phyloP scores from a whole-genome alignment of 2,113 vertebrate species.

The Smithornis capensis region DNA sequence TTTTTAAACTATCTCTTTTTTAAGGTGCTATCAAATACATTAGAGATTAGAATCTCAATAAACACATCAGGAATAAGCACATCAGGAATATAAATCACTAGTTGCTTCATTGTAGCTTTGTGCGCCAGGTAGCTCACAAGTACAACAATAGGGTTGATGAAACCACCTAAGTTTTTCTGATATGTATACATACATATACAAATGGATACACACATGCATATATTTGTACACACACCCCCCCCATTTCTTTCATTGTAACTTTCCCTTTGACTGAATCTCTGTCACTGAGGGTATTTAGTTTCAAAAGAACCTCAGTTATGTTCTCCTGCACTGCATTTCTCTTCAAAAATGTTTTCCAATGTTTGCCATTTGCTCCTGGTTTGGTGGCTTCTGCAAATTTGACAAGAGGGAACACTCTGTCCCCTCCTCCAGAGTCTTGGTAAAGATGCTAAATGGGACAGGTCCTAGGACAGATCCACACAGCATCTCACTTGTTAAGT shows the following conservation, averaged over 20 bases:
- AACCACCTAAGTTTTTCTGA: not conserved
- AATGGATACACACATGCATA: not conserved
- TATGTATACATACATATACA: not conserved
- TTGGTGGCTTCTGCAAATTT: not conserved
- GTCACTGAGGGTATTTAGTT: not conserved
- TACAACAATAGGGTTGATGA: fast-evolving
- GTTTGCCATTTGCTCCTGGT: not conserved
- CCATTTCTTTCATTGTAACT: not conserved
- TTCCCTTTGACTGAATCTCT: not conserved
- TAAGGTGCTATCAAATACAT: not conserved
- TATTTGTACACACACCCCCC: not conserved
- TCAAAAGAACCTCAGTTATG: not conserved
- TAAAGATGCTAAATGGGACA: not conserved
- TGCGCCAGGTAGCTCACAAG: not conserved
- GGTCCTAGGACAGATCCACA: not conserved
- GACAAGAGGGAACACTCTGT: not conserved
- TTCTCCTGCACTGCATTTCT: not conserved
- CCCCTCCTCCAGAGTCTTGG: not conserved
- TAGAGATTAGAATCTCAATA: not conserved
- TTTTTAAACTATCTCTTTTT: not conserved
- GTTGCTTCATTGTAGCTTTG: not conserved
- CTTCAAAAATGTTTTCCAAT: not conserved
- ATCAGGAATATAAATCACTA: too few relatives aligned
- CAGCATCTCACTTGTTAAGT: not conserved
- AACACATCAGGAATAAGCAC: not conserved